Evolutionary conservation across 2,113 vertebrate genomes (phyloP).

Genomic region (Lasiurus borealis): DNA sequence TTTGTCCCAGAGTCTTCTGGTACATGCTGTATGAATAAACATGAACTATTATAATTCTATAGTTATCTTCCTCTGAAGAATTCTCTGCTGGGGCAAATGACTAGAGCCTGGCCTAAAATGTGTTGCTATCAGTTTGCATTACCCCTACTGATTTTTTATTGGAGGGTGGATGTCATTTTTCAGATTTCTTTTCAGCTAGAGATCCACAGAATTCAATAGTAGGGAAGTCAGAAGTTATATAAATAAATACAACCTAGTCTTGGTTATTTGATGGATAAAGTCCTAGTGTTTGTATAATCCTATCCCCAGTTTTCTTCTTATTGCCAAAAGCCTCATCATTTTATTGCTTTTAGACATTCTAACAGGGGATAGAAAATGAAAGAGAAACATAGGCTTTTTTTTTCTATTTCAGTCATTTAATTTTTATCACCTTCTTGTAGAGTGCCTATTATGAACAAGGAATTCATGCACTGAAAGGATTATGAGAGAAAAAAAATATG

Average conservation of each 20-base stretch:
- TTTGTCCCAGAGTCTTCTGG: neutral
- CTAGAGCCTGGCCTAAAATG: neutral
- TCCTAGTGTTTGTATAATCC: neutral
- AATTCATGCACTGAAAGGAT: neutral
- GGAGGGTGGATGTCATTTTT: neutral
- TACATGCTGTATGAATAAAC: neutral
- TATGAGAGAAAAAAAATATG: neutral
- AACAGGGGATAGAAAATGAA: neutral
- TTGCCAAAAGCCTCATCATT: neutral
- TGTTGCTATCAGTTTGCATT: neutral
- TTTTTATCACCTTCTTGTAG: neutral
- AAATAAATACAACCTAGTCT: neutral
- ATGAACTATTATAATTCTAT: neutral
- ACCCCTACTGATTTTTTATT: neutral
- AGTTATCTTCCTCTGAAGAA: neutral
- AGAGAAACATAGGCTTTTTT: neutral
- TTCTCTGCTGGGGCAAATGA: neutral
- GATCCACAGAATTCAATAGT: slow-evolving; percentile 14
- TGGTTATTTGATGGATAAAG: neutral
- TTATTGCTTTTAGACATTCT: neutral
- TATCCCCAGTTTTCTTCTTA: neutral
- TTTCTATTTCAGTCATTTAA: slow-evolving; percentile 8
- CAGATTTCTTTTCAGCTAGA: neutral
- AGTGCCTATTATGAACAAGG: neutral
- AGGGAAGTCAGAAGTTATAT: neutral